phyloP scores from a whole-genome alignment of 2,113 vertebrate genomes.

The Anser brachyrhynchus region DNA sequence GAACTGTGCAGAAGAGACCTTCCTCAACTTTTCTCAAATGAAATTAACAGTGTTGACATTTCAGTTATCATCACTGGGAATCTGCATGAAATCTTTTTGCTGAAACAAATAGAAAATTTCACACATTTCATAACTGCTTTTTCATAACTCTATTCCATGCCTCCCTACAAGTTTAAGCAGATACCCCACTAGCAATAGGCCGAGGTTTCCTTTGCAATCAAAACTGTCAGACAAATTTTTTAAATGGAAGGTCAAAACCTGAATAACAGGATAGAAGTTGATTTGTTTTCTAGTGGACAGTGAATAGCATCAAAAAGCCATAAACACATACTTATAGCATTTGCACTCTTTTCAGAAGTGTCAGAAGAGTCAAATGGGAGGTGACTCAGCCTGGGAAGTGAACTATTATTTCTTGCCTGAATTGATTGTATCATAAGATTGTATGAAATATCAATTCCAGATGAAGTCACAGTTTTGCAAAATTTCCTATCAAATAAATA shows the following conservation, averaged over 20 bases:
- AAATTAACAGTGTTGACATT: constrained; percentile 6
- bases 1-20: not conserved
- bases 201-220: not conserved
- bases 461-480: not conserved
- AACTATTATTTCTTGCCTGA: not conserved
- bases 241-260: not conserved
- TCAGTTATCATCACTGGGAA: not conserved
- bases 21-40: not conserved
- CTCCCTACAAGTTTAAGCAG: not conserved
- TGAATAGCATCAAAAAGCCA: not conserved
- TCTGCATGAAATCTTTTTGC: not conserved
- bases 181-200: not conserved
- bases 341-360: not conserved
- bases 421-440: not conserved
- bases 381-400: not conserved
- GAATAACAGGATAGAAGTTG: not conserved
- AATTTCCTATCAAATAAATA: not conserved
- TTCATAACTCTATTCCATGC: not conserved
- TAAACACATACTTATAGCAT: not conserved
- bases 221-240: not conserved
- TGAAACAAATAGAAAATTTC: constrained; percentile 15
- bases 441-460: not conserved
- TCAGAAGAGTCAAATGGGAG: not conserved
- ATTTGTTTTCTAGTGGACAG: not conserved
- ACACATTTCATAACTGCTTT: not conserved